Evolutionary conservation across 2,797 vertebrate genomes (phyloP).

Genomic region (Anniella stebbinsi): DNA sequence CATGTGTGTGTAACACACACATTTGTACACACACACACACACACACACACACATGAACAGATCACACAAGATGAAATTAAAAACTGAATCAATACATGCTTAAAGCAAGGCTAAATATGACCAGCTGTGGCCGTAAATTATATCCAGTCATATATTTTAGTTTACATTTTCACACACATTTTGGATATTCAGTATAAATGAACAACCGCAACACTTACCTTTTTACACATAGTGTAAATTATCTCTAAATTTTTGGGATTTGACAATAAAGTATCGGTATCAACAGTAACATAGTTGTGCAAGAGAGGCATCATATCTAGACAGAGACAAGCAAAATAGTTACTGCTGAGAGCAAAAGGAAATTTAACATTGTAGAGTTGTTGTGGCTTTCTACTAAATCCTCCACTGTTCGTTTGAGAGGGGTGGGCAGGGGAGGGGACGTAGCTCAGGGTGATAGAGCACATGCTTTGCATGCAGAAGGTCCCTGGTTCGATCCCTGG

Average conservation of each 20-base stretch:
- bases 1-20: neutral
- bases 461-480: too few species aligned
- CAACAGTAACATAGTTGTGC: slow-evolving; percentile 97
- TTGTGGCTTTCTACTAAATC: neutral
- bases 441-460: too few species aligned
- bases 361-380: neutral
- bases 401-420: neutral
- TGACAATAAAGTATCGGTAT: slow-evolving; percentile 92
- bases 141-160: neutral
- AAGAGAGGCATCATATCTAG: slow-evolving; percentile 99
- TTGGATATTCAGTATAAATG: neutral
- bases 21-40: neutral
- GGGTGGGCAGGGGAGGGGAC: too few species aligned
- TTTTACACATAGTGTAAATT: slow-evolving; percentile 98
- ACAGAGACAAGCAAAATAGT: slow-evolving; percentile 57
- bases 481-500: too few species aligned
- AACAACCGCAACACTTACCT: slow-evolving; percentile 81
- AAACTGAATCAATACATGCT: neutral
- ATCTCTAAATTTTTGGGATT: slow-evolving; percentile 95
- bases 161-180: neutral
- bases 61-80: neutral
- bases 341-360: neutral
- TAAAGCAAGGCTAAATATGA: slow-evolving; percentile 6
- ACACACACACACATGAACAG: neutral
- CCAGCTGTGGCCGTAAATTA: neutral